Base-by-base conservation (phyloP, 2,888 invertebrate genomes). In the Lycocerus yunnanus region DNA sequence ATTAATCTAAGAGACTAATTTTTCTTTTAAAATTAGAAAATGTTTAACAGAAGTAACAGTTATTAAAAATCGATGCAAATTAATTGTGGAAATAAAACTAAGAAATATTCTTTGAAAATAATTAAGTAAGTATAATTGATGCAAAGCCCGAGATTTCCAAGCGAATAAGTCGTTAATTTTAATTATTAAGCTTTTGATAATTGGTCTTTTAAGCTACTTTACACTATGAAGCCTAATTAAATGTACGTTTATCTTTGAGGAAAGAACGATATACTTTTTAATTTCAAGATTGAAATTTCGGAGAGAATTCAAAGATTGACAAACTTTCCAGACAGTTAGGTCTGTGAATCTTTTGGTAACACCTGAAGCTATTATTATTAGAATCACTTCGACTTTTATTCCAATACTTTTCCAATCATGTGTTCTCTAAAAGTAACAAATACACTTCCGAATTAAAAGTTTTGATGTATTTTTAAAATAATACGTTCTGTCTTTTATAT, bases 141-240 rank as follows among this genome's bases (percentile, higher is more conserved):
- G 67, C 61, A 72, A 67, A 20, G 61, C 43, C 43, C 61, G 67
- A 43, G 27, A 68, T 67, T 72, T 68, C 58, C 27, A 21, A 72
- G 68, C 43, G 67, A 72, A 72, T 72, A 27, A 72, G 67, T 72
- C 72, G 68, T 72, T 68, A 72, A 72, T 72, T 72, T 71, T 71
- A 71, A 71, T 71, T 71, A 71, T 71, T 71, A 67, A 61, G 72
- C 72, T 68, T 68, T 71, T 71, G 65, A 71, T 68, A 68, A 72
- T 68, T 72, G 72, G 61, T 68, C 67, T 67, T 72, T 27, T 61
- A 60, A 63, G 68, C 61, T 68, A 68, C 61, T 72, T 72, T 68
- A 72, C 67, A 72, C 68, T 68, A 68, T 72, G 71, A 71, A 71
- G 59, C 70, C 65, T 71, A 71, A 71, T 71, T 66, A 71, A 71